Evolutionary conservation across 2,797 vertebrate genomes (phyloP).

Genomic region (Pangasius djambal): DNA sequence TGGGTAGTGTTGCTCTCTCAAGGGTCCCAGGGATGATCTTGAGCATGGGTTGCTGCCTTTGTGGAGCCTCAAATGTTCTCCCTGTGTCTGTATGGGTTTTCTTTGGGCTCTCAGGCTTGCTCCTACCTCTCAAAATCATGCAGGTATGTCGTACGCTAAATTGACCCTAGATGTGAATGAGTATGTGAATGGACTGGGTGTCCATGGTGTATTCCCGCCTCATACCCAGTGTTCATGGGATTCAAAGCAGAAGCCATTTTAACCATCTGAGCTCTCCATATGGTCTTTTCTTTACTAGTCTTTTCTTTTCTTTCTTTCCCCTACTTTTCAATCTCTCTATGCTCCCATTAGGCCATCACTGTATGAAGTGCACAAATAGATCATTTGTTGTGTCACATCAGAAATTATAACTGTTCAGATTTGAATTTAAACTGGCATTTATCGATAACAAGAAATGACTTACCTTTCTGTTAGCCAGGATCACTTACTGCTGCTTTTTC

Average conservation of each 20-base stretch:
- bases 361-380: background rate
- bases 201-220: background rate
- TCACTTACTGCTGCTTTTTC: background rate
- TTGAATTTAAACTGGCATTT: background rate
- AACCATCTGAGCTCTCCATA: background rate
- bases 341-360: background rate
- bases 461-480: background rate
- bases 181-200: background rate
- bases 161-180: background rate
- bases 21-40: background rate
- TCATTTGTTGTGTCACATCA: background rate
- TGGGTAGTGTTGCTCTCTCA: background rate
- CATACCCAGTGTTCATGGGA: background rate
- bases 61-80: background rate
- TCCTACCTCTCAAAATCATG: background rate
- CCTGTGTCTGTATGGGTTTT: background rate
- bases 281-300: too few species aligned
- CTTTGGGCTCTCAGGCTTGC: background rate
- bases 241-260: background rate
- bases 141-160: background rate
- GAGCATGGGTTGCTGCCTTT: background rate
- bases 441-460: background rate
- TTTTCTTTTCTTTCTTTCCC: too few species aligned
- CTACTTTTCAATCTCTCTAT: background rate
- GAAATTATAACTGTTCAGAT: background rate